Conservation (phyloP, 2,797 vertebrate species). For the Avahi laniger region DNA sequence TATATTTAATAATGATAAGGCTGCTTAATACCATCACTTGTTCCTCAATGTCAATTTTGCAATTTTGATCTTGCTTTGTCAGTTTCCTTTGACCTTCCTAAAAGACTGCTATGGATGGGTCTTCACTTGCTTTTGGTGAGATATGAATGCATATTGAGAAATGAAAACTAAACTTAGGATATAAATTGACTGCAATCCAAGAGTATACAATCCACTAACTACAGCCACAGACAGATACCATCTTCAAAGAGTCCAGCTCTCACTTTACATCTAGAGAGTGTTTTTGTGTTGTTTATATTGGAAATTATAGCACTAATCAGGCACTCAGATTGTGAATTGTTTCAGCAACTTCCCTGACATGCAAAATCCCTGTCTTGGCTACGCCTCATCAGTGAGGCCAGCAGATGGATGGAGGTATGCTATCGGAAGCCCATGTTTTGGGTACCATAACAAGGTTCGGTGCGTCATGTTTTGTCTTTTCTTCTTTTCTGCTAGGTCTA, state of each 20-base stretch:
- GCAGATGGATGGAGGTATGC: neutral
- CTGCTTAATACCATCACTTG: slow-evolving; percentile 9
- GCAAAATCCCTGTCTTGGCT: neutral
- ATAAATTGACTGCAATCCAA: neutral
- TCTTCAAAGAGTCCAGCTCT: neutral
- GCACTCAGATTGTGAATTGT: slow-evolving; percentile 23
- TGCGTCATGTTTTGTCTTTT: slow-evolving; percentile 52
- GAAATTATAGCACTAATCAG: slow-evolving; percentile 21
- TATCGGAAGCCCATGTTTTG: slow-evolving; percentile 12
- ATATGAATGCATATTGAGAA: neutral
- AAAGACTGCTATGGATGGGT: neutral
- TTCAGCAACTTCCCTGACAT: neutral
- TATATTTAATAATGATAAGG: slow-evolving; percentile 55
- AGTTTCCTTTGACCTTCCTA: slow-evolving; percentile 36
- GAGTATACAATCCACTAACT: neutral
- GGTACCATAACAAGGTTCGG: slow-evolving; percentile 22
- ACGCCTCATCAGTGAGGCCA: neutral
- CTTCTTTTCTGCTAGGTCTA: slow-evolving; percentile 52
- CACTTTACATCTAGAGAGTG: slow-evolving; percentile 37
- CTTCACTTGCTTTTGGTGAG: slow-evolving; percentile 25
- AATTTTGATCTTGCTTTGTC: slow-evolving; percentile 52
- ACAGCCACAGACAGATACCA: neutral
- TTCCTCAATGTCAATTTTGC: slow-evolving; percentile 48
- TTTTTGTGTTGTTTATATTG: slow-evolving; percentile 32
- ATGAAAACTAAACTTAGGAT: neutral